Evolutionary conservation across 2,113 vertebrate genomes (phyloP).

Genomic region (Phrynocephalus versicolor): DNA sequence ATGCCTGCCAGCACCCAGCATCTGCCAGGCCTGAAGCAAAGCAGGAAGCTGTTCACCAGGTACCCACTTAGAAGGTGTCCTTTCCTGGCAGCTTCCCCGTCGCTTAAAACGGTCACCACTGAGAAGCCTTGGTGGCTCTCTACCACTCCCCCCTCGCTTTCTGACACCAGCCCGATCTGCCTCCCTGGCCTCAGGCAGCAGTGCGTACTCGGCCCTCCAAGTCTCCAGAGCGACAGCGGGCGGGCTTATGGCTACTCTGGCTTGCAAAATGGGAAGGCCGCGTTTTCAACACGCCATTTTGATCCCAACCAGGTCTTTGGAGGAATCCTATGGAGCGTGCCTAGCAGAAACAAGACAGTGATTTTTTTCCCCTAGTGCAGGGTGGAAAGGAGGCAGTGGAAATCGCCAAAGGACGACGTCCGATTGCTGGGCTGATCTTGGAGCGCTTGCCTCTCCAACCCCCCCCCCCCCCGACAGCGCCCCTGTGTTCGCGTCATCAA

Average conservation of each 20-base stretch:
- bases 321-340: too few species aligned
- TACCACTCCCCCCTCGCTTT: too few species aligned
- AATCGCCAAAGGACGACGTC: background rate
- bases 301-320: background rate
- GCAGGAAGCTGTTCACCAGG: background rate
- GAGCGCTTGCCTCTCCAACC: conserved; percentile 31
- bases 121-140: too few species aligned
- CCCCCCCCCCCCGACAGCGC: conserved; percentile 26
- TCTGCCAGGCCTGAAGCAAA: background rate
- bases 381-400: background rate
- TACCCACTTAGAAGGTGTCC: background rate
- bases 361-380: background rate
- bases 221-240: background rate
- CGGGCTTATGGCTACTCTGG: background rate
- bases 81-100: background rate
- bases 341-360: background rate
- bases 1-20: too few species aligned
- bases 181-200: conserved; percentile 1
- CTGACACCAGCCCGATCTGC: background rate
- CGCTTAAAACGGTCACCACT: background rate
- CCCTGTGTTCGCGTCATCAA: conserved; percentile 42
- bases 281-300: too few species aligned
- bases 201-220: background rate
- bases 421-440: too few species aligned
- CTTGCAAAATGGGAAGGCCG: background rate